phyloP scores from a whole-genome alignment of 64 coral and sea anemone genomes.

The Stylophora pistillata region DNA sequence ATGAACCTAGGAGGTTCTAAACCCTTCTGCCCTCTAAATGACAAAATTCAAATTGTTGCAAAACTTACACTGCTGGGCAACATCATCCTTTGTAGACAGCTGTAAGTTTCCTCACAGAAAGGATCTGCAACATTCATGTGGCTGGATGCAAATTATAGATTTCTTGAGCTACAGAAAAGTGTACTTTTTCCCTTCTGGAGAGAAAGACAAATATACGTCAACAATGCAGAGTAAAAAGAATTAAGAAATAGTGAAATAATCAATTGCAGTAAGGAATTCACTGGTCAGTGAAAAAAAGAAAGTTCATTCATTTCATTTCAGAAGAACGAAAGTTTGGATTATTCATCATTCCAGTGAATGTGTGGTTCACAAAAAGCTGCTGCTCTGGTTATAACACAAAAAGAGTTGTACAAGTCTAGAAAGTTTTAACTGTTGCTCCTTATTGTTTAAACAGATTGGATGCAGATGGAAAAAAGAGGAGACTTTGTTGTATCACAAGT shows the following conservation, averaged over 20 bases:
- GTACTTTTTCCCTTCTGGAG: neutral
- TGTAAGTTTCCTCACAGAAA: too few species aligned
- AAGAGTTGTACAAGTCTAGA: neutral
- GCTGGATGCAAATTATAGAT: too few species aligned
- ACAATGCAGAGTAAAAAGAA: too few species aligned
- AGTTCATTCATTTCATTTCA: conserved; percentile 38
- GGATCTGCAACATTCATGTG: too few species aligned
- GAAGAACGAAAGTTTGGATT: conserved; percentile 73
- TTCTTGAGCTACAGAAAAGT: too few species aligned
- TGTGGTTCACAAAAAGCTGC: neutral
- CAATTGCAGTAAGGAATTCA: neutral
- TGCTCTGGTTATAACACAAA: neutral
- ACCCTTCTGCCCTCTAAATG: too few species aligned
- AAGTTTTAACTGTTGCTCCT: too few species aligned
- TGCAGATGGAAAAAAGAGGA: neutral
- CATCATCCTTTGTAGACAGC: too few species aligned
- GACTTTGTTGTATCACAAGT: neutral
- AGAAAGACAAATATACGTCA: neutral
- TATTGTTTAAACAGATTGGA: neutral
- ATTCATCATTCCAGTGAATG: conserved; percentile 59
- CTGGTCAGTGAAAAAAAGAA: conserved; percentile 38
- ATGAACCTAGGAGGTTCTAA: too few species aligned
- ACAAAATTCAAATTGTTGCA: too few species aligned
- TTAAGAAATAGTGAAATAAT: neutral
- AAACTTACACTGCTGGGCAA: too few species aligned